Conservation (phyloP, 37 sponge, comb jelly and placozoan genomes). For the Agelas oroides region DNA sequence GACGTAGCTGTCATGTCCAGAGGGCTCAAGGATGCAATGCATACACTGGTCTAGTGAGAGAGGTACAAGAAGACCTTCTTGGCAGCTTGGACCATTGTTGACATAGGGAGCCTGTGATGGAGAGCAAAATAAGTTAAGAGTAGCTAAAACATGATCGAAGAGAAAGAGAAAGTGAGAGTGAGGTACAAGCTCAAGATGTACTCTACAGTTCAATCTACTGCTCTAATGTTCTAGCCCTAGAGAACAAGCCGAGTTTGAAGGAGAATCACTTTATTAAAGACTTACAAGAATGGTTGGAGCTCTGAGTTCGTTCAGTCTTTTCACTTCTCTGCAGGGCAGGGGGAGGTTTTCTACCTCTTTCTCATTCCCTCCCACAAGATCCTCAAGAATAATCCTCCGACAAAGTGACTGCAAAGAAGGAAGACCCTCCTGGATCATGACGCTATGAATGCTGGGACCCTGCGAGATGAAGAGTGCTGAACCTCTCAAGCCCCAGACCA, state of each 20-base stretch:
- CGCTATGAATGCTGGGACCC: slow-evolving; percentile 10
- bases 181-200: too few species aligned
- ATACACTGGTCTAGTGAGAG: slow-evolving; percentile 26
- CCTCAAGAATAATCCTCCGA: not conserved
- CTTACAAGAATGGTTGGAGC: slow-evolving; percentile 18
- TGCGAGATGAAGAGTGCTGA: not conserved
- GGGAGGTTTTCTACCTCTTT: not conserved
- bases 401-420: slow-evolving; percentile 32
- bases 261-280: too few species aligned
- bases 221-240: too few species aligned
- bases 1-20: slow-evolving; percentile 2
- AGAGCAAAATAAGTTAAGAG: too few species aligned
- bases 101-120: not conserved
- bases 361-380: not conserved
- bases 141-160: too few species aligned
- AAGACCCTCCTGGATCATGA: not conserved
- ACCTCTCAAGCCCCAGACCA: slow-evolving; percentile 20
- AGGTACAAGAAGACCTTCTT: slow-evolving; percentile 39
- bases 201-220: too few species aligned
- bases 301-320: not conserved
- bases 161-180: too few species aligned
- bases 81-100: too few species aligned
- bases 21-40: slow-evolving; percentile 29
- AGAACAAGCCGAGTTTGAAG: too few species aligned
- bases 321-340: slow-evolving; percentile 35